These are phyloP conservation scores for Zoanthus sansibaricus DNA, from an alignment of 92 coral and sea anemone genomes.

Conservation along the genomic window DNA sequence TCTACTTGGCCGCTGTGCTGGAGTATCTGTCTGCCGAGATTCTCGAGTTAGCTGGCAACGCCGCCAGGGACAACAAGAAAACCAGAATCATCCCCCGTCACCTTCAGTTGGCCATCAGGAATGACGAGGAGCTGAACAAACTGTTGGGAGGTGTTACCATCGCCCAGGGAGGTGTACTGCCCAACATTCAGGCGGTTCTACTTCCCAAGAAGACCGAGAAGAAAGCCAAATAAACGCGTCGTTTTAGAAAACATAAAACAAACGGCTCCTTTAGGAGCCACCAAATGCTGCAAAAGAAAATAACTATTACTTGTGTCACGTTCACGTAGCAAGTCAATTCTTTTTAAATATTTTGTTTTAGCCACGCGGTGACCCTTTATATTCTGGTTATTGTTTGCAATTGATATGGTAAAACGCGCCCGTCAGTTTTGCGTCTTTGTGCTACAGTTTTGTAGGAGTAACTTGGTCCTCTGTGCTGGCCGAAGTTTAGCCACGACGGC, in stretches of 20 bases:
- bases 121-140: not conserved
- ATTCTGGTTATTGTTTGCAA: no score
- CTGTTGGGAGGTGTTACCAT: no score
- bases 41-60: not conserved
- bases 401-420: no score
- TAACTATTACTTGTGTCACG: not conserved
- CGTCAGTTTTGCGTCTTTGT: no score
- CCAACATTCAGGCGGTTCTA: not conserved
- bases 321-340: no score
- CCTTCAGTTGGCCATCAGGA: not conserved
- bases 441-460: no score
- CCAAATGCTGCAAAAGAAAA: constrained; percentile 50
- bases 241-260: constrained; percentile 4
- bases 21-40: not conserved
- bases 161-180: not conserved
- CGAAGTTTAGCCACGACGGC: no score
- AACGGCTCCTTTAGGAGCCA: constrained; percentile 96
- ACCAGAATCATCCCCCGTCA: no score
- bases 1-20: not conserved
- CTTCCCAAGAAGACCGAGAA: not conserved
- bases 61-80: no score
- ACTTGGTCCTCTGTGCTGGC: no score
- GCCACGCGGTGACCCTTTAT: no score
- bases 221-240: not conserved
- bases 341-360: no score